Evolutionary conservation across 2,888 invertebrate species (phyloP), one percentile per base, ranked within the genome.

Genomic region (Drosophila putrida): DNA sequence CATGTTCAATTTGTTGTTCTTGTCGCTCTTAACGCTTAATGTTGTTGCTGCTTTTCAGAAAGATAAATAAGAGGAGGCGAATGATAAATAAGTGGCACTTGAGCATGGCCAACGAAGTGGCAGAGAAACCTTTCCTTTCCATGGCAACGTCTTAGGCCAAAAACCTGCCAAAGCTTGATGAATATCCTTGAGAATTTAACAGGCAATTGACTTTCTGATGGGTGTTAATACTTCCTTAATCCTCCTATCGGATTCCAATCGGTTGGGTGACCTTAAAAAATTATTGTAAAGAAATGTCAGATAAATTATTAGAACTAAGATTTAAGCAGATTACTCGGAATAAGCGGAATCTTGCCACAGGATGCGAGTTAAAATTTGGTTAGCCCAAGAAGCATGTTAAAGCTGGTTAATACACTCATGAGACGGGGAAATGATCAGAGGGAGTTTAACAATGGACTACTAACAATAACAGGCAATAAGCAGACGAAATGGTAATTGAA

Each of bases 21-120:
- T 61, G 44, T 33, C 47, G 35, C 11, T 57, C 46, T 36, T 44
- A 25, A 28, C 5, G 28, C 28, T 33, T 49, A 58, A 39, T 44
- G 33, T 6, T 41, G 35, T 11, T 66, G 59, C 6, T 47, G 57
- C 46, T 55, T 55, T 46, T 59, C 61, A 25, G 38, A 43, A 70
- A 74, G 80, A 85, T 71, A 74, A 82, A 88, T 76, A 71, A 65
- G 60, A 55, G 68, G 36, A 60, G 54, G 73, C 71, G 64, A 82
- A 79, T 83, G 88, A 82, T 82, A 83, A 82, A 83, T 83, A 83
- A 83, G 80, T 82, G 88, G 66, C 77, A 74, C 77, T 85, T 60
- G 66, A 50, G 43, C 50, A 50, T 35, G 53, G 62, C 49, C 58
- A 50, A 68, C 46, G 27, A 71, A 77, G 55, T 59, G 64, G 46